Conservation (phyloP, 2,113 vertebrate species). For the Siphamia tubifer region DNA sequence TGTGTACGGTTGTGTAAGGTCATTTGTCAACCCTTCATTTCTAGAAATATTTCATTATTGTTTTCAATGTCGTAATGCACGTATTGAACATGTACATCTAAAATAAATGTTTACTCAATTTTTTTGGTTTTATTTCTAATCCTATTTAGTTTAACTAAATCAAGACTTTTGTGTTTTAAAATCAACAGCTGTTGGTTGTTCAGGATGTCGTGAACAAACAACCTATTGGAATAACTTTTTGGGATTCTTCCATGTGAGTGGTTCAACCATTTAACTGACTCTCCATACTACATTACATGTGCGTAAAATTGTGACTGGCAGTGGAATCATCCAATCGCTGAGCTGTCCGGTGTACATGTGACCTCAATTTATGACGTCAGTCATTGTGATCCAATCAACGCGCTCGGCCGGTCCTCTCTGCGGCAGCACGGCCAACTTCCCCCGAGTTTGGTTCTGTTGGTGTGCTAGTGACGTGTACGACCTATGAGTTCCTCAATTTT, state of each 20-base stretch:
- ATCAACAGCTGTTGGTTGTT: too few species aligned
- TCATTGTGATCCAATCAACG: slow-evolving; percentile 42
- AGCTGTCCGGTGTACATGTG: not conserved
- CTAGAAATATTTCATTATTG: too few species aligned
- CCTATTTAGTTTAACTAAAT: too few species aligned
- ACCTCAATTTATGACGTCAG: not conserved
- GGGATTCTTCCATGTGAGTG: too few species aligned
- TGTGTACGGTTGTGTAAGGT: too few species aligned
- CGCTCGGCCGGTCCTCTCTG: not conserved
- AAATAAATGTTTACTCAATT: too few species aligned
- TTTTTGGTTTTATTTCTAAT: too few species aligned
- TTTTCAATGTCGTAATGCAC: too few species aligned
- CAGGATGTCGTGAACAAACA: not conserved
- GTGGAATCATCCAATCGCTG: slow-evolving; percentile 31
- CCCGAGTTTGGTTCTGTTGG: not conserved
- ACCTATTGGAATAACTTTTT: not conserved
- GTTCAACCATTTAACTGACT: not conserved
- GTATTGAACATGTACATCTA: too few species aligned
- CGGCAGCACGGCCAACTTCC: slow-evolving; percentile 10
- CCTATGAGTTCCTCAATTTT: not conserved
- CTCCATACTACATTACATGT: not conserved
- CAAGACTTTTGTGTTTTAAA: too few species aligned
- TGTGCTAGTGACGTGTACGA: slow-evolving; percentile 37
- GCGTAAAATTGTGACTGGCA: not conserved
- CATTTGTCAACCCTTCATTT: too few species aligned